Evolutionary conservation across 1,140 invertebrate species (phyloP), one percentile per base, ranked within the genome.

Genomic region (Harlomillsia oculata): DNA sequence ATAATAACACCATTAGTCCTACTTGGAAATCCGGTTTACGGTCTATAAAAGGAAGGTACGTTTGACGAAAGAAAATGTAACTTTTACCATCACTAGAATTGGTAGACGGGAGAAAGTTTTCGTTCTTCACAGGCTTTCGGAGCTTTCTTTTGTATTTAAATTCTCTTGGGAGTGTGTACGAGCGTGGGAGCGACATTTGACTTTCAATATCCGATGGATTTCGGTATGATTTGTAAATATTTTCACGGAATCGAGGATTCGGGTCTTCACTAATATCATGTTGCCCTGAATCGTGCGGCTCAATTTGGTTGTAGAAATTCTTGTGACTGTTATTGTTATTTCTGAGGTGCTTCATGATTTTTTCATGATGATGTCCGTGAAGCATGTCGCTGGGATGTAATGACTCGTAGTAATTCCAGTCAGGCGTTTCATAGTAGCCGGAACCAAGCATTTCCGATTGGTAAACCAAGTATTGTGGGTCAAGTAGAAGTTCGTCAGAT

Each of bases 51-150:
- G 39, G 6, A 8, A n/a, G n/a, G n/a, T n/a, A n/a, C n/a, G n/a
- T n/a, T n/a, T 32, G 29, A 43, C 1, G 46, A 36, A 34, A 20
- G n/a, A 30, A 13, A 14, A 37, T n/a, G n/a, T n/a, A n/a, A n/a
- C n/a, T n/a, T 13, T 71, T 71, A 83, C 86, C 87, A 70, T 89
- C 86, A 67, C 85, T 87, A 66, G 85, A 88, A 67, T 89, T 89
- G 8, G 84, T 88, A 40, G 84, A 87, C 25, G 82, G 80, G 16
- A 86, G 72, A 67, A 82, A 82, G 68, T 82, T 80, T 53, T 81
- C 77, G 1, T 75, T 73, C 16, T 76, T 68, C 2, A 75, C 72
- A 30, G 77, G 67, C 67, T 78, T 80, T 62, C 71, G 71, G 36
- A 71, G 69, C 55, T 72, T 75, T 49, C 83, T 72, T 71, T 84